These are phyloP conservation scores for Apis cerana DNA, from an alignment of 1,140 invertebrate genomes.

Conservation along the genomic window DNA sequence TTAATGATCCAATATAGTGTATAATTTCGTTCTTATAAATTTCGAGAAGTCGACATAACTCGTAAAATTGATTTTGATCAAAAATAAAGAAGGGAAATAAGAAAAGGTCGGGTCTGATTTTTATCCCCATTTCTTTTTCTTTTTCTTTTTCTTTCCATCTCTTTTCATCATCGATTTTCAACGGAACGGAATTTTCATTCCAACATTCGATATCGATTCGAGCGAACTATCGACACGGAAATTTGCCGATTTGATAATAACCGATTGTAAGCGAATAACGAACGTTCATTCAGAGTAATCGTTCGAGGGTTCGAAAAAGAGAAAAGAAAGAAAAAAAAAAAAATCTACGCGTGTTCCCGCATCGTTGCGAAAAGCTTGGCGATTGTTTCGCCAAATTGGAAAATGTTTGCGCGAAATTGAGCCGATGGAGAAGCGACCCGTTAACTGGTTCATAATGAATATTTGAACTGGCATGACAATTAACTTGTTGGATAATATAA, in stretches of 20 bases:
- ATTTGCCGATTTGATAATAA: neutral
- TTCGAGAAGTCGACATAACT: neutral
- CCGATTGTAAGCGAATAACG: conserved; percentile 1
- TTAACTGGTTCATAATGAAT: conserved; percentile 59
- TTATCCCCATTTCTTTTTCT: no score
- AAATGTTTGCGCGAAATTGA: conserved; percentile 43
- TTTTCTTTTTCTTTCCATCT: neutral
- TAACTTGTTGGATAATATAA: conserved; percentile 63
- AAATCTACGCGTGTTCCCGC: conserved; percentile 4
- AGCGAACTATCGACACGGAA: no score
- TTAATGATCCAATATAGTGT: conserved; percentile 4
- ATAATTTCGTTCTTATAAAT: neutral
- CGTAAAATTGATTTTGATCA: neutral
- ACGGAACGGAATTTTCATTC: neutral
- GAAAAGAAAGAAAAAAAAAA: conserved; percentile 13
- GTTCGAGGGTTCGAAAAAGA: conserved; percentile 1
- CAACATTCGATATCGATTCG: neutral
- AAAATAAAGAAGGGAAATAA: neutral
- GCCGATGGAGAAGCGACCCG: conserved; percentile 30
- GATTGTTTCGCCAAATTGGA: conserved; percentile 42
- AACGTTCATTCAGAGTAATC: neutral
- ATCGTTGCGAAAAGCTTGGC: conserved; percentile 16
- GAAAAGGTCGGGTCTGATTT: no score
- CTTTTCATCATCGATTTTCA: neutral
- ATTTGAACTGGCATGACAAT: conserved; percentile 66